These are phyloP conservation scores for Gallinago solitaria DNA, from an alignment of 2,797 vertebrate species.

Conservation along the genomic window DNA sequence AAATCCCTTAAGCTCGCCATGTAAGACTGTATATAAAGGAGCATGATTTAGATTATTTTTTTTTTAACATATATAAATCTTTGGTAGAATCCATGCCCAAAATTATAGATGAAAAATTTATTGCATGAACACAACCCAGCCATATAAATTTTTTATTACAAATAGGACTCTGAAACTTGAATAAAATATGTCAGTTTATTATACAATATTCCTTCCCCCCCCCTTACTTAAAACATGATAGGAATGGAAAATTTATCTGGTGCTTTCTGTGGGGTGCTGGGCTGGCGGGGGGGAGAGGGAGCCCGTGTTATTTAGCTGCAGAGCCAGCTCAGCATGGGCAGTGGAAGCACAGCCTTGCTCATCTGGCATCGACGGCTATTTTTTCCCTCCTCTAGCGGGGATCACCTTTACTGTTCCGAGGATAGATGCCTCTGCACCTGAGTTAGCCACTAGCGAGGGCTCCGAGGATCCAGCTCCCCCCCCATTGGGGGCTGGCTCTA, in stretches of 20 bases:
- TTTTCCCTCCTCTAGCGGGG: not conserved
- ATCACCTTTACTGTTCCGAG: constrained; percentile 32
- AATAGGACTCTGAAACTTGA: constrained; percentile 65
- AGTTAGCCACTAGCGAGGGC: not conserved
- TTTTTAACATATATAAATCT: constrained; percentile 53
- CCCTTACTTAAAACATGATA: not conserved
- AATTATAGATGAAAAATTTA: constrained; percentile 71
- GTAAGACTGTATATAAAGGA: constrained; percentile 26
- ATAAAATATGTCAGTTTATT: constrained; percentile 69
- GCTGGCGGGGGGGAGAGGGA: not conserved
- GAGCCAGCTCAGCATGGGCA: constrained; percentile 15
- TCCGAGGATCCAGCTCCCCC: too few relatives aligned
- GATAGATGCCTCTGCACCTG: constrained; percentile 5
- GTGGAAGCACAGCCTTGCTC: not conserved
- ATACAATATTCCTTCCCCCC: not conserved
- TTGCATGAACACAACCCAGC: constrained; percentile 52
- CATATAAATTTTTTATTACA: constrained; percentile 67
- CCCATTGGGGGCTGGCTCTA: not conserved
- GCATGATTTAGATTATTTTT: constrained; percentile 5
- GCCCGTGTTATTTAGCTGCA: not conserved
- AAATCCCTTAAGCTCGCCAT: constrained; percentile 17
- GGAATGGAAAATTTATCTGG: constrained; percentile 33
- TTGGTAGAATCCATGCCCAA: constrained; percentile 58
- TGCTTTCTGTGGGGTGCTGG: not conserved
- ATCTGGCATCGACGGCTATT: not conserved